These are phyloP conservation scores for Gallinago paraguaiae DNA, from an alignment of 2,113 vertebrate genomes.

Conservation along the genomic window DNA sequence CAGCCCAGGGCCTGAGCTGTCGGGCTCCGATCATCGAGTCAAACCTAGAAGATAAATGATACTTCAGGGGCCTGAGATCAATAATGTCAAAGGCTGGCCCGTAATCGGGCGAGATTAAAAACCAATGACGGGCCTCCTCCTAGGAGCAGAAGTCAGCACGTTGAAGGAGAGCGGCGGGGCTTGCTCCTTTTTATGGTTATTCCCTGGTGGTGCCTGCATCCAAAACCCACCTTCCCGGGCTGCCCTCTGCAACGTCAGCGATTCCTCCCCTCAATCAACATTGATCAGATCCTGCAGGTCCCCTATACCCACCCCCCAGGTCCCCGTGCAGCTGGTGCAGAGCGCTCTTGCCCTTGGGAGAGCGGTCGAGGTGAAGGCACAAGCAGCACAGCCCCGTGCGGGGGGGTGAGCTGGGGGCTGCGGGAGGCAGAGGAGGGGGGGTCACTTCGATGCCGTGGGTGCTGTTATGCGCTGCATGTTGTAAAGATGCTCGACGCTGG, in stretches of 20 bases:
- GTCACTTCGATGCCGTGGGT: neutral
- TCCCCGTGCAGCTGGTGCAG: neutral
- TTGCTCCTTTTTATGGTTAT: neutral
- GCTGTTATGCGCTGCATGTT: accelerated
- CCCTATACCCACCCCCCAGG: accelerated
- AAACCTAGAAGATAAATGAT: conserved; percentile 47
- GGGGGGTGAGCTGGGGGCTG: neutral
- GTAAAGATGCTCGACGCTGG: neutral
- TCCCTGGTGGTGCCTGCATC: neutral
- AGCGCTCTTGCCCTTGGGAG: neutral
- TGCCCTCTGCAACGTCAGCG: neutral
- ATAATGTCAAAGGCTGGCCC: conserved; percentile 41
- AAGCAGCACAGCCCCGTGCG: neutral
- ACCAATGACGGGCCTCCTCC: conserved; percentile 23
- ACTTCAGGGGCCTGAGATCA: conserved; percentile 40
- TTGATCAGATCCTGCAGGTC: neutral
- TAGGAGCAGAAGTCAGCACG: neutral
- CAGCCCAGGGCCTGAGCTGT: neutral
- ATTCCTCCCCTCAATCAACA: neutral
- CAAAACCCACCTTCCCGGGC: neutral
- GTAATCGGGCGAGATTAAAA: conserved; percentile 56
- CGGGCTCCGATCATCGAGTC: neutral
- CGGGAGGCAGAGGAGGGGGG: neutral
- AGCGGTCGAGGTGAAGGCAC: neutral
- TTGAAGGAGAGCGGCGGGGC: neutral